Base-by-base conservation (phyloP, 2,888 invertebrate genomes). In the Drosophila paranaensis region DNA sequence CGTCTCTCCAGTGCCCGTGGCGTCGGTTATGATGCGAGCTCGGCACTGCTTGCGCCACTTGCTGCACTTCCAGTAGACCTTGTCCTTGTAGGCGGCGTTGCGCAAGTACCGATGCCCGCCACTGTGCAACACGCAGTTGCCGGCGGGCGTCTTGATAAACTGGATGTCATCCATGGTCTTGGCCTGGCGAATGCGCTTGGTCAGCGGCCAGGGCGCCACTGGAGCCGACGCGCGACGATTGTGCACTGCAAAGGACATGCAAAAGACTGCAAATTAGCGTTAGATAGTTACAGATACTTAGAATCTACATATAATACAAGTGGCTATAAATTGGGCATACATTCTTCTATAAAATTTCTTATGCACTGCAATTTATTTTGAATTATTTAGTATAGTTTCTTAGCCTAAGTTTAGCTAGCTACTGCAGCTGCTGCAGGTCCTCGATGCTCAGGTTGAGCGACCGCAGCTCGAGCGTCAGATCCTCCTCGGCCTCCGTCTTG, bases 11-110 rank as follows among this genome's bases (percentile, higher is more conserved):
- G 82, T 88, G 51, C 88, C 71, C 27, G 88, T 77, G 16, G 88
- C 63, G 39, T 89, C 90, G 1, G 93, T 93, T 14, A 93, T 93
- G 5, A 93, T 91, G 62, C 93, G 87, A 9, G 92, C 92, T 37
- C 91, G 91, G 60, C 93, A 93, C 57, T 90, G 90, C 39, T 82
- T 90, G 71, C 93, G 93, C 93, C 93, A 93, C 69, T 92, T 93
- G 45, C 92, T 90, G 82, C 93, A 93, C 79, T 93, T 93, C 93
- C 93, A 93, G 69, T 93, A 93, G 10, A 92, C 84, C 71, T 92
- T 93, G 6, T 90, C 83, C 57, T 92, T 92, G 78, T 93, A 92
- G 37, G 90, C 83, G 60, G 93, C 93, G 55, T 93, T 93, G 48
- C 91, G 91, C 30, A 93, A 90, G 64, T 92, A 93, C 30, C 92